A percentile compares a stretch with the other conserved stretches of the same genome.
Evolutionary conservation across 2,888 invertebrate species (phyloP).

Genomic region (Melikaiella ostensackeni): DNA sequence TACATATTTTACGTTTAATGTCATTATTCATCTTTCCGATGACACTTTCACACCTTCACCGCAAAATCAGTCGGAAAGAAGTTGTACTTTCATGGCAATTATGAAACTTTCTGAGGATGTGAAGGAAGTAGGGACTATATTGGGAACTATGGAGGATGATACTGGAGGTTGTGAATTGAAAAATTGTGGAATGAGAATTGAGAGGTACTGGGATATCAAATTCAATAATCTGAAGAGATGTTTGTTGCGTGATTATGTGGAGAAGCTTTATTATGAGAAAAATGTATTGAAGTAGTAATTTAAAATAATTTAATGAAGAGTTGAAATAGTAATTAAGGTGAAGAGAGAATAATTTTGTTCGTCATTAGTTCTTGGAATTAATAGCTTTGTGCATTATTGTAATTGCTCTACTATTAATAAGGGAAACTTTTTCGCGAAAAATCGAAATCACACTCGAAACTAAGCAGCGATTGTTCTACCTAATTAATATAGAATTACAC

Average conservation of each 20-base stretch:
- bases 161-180: not conserved
- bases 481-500: too few species aligned
- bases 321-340: not conserved
- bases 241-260: not conserved
- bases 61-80: conserved; percentile 3
- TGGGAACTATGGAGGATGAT: not conserved
- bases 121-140: not conserved
- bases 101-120: not conserved
- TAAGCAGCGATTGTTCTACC: too few species aligned
- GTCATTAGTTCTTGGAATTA: too few species aligned
- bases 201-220: not conserved
- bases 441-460: too few species aligned
- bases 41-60: conserved; percentile 34
- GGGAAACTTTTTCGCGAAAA: too few species aligned
- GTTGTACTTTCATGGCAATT: not conserved
- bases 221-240: not conserved
- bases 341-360: too few species aligned
- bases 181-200: not conserved
- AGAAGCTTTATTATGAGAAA: not conserved
- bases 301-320: not conserved
- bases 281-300: not conserved
- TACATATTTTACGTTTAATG: conserved; percentile 1
- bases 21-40: conserved; percentile 15
- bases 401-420: too few species aligned
- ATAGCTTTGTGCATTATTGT: too few species aligned